Base-by-base conservation (phyloP, 2,113 vertebrate genomes). In the Oncorhynchus mykiss region DNA sequence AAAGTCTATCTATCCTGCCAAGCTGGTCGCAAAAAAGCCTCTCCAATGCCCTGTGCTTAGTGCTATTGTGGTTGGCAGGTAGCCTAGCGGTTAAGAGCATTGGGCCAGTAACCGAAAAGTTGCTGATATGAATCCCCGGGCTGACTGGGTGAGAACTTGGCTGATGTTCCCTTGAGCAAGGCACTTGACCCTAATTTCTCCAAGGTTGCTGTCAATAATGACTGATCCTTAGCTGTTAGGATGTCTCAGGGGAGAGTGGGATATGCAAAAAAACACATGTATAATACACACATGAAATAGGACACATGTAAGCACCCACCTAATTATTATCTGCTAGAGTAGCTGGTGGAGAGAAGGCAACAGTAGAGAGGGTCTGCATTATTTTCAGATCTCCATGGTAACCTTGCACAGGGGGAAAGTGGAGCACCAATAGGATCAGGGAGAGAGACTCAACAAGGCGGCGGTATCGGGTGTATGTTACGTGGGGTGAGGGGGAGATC, bases 301-400 rank as follows among this genome's bases (percentile, higher is more conserved):
- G 39, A 11, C 9, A 45, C 39, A 45, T 3, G 9, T 3, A 45
- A 45, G 9, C 39, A 45, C 7, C 39, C 39, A 45, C 39, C 39
- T 45, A 45, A 45, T 11, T 45, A 45, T 3, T 45, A 45, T 45
- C 39, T 45, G 39, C 8, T 39, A 39, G 34, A 83, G 90, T 88
- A 90, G 84, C 82, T 83, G 39, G 86, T 71, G 72, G 73, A 62
- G 59, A 62, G 20, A 88, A 85, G 87, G 87, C 81, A 84, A 82
- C 86, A 78, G 81, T 78, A 80, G 75, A 75, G 80, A 91, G 89
- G 85, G 88, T 81, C 81, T 84, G 84, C 85, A 88, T 90, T 89
- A 90, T 88, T 88, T 80, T 49, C 39, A 5, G 78, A 92, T 92
- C 92, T 87, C 93, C 89, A 93, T 92, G 88, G 92, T 87, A 89